phyloP scores from a whole-genome alignment of 2,888 invertebrate species.

The Platerodrilus igneus region DNA sequence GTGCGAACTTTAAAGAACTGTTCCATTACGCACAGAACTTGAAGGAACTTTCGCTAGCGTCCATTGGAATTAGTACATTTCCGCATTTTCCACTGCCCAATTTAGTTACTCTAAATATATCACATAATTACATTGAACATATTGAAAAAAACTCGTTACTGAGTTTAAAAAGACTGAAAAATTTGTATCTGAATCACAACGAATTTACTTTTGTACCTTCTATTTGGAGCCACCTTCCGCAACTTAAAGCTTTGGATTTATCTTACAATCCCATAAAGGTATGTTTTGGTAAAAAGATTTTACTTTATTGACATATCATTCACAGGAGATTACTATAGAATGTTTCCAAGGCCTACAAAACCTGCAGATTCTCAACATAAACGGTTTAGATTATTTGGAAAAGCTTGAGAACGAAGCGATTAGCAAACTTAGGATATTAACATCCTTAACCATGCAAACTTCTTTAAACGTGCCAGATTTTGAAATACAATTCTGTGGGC shows the following conservation, averaged over 20 bases:
- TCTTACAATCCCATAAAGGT: slow-evolving; percentile 76
- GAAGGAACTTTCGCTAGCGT: slow-evolving; percentile 70
- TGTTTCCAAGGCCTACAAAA: slow-evolving; percentile 67
- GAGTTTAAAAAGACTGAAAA: slow-evolving; percentile 65
- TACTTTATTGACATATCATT: too few species aligned
- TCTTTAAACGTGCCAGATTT: slow-evolving; percentile 69
- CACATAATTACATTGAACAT: slow-evolving; percentile 68
- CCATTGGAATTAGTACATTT: slow-evolving; percentile 70
- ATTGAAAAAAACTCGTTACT: slow-evolving; percentile 67
- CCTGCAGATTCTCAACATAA: slow-evolving; percentile 69
- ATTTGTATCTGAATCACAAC: slow-evolving; percentile 73
- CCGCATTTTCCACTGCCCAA: slow-evolving; percentile 74
- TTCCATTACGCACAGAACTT: slow-evolving; percentile 82
- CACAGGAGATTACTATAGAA: slow-evolving; percentile 66
- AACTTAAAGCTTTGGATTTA: slow-evolving; percentile 71
- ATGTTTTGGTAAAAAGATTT: slow-evolving; percentile 14
- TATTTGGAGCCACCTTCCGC: slow-evolving; percentile 66
- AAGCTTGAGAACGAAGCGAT: slow-evolving; percentile 72
- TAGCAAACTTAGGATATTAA: slow-evolving; percentile 65
- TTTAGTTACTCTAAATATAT: slow-evolving; percentile 74
- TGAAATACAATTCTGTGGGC: slow-evolving; percentile 58
- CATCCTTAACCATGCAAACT: slow-evolving; percentile 66
- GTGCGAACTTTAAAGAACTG: slow-evolving; percentile 82
- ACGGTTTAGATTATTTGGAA: slow-evolving; percentile 67
- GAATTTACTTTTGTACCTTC: slow-evolving; percentile 69